phyloP scores from a whole-genome alignment of 1,140 invertebrate genomes.

The Drosophila nikananu region DNA sequence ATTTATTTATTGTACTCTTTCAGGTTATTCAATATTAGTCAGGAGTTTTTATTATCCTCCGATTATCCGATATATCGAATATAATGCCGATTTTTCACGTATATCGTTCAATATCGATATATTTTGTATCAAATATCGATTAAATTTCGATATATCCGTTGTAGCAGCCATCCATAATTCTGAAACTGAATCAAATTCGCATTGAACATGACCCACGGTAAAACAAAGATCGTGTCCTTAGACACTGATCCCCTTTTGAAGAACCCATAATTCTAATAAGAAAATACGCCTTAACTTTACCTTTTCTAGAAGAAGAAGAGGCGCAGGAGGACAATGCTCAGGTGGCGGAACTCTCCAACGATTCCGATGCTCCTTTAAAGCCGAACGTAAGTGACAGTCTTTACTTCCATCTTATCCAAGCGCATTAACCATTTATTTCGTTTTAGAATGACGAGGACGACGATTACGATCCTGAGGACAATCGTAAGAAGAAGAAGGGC shows the following conservation, averaged over 20 bases:
- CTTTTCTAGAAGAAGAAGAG: constrained; percentile 77
- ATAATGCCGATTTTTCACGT: too few relatives aligned
- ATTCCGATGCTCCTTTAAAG: constrained; percentile 81
- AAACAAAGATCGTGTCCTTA: not conserved
- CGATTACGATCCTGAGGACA: constrained; percentile 94
- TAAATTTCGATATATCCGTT: not conserved
- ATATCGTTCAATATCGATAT: not conserved
- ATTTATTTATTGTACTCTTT: not conserved
- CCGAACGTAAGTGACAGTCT: constrained; percentile 69
- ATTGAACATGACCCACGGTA: constrained; percentile 39
- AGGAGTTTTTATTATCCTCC: not conserved
- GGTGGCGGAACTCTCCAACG: constrained; percentile 79
- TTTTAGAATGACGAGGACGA: constrained; percentile 91
- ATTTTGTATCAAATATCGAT: not conserved
- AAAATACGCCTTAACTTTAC: not conserved
- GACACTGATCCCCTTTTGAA: not conserved
- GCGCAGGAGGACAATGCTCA: constrained; percentile 76
- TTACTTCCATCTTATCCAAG: not conserved
- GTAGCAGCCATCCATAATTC: not conserved
- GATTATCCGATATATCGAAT: not conserved
- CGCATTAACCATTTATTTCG: not conserved
- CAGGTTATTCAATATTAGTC: not conserved
- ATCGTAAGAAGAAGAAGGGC: constrained; percentile 94
- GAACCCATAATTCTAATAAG: constrained; percentile 4
- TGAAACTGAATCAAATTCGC: not conserved